Conservation (phyloP, 2,888 invertebrate genomes). For the Conistra vaccinii region DNA sequence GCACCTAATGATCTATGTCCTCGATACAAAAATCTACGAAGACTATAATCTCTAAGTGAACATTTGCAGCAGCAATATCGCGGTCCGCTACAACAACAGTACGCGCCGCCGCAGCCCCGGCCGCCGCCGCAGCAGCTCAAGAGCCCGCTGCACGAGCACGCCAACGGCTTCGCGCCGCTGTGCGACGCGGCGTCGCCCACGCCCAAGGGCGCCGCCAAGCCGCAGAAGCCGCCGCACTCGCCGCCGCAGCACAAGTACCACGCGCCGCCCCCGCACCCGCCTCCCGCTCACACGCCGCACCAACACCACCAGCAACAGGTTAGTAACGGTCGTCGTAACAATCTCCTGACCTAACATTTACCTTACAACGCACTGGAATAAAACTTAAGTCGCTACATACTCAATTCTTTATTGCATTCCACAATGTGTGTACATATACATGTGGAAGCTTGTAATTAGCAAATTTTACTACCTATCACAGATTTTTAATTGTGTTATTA, state of each 20-base stretch:
- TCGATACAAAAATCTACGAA: neutral
- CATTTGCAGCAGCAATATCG: conserved; percentile 85
- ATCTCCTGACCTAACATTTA: neutral
- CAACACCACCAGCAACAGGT: conserved; percentile 77
- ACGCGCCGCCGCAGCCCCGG: conserved; percentile 83
- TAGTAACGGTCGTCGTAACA: conserved; percentile 3
- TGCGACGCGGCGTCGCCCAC: conserved; percentile 91
- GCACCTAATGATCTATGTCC: neutral
- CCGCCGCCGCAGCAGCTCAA: conserved; percentile 90
- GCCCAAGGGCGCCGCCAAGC: conserved; percentile 83
- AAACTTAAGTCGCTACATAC: neutral
- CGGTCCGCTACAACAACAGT: conserved; percentile 87
- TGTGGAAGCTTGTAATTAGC: no score
- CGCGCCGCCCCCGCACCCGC: conserved; percentile 71
- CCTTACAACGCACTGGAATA: neutral
- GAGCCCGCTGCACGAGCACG: conserved; percentile 90
- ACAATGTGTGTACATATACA: no score
- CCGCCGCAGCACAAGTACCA: conserved; percentile 88
- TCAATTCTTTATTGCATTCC: no score
- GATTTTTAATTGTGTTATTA: no score
- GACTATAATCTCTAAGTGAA: conserved; percentile 12
- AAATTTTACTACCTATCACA: no score
- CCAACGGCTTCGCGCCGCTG: conserved; percentile 90
- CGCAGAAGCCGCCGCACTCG: conserved; percentile 86
- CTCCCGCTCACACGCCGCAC: conserved; percentile 79